Evolutionary conservation across 2,797 vertebrate genomes (phyloP), one percentile per base, ranked within the genome.

Genomic region (Falco cherrug): DNA sequence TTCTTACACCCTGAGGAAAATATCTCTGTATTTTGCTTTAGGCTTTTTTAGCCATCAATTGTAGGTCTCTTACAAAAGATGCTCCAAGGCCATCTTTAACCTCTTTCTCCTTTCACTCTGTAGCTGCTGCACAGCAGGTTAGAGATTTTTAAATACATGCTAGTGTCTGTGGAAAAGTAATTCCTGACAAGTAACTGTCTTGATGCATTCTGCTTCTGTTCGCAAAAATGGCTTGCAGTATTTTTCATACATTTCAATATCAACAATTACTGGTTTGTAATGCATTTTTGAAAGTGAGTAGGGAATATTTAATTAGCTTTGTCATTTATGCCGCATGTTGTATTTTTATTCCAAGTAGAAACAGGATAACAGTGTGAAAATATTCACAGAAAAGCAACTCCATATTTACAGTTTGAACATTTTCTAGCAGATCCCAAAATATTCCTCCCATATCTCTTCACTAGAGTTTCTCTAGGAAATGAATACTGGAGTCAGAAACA

Each of bases 31-130:
- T 94, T 94, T 95, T 95, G 70, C 96, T 97, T 80, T 53, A 89
- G 95, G 90, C 84, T 73, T 87, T 95, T 86, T 94, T 63, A 82
- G 65, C 85, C 77, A 84, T 76, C 94, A 95, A 3, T 83, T 86
- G 75, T 76, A 83, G 25, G 35, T 31, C 73, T 91, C 16, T 86
- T 19, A 76, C 18, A 94, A 82, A 90, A 95, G 91, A 35, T 89
- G 77, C 85, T 96, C 67, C 85, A 91, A 95, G 90, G 87, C 94
- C 76, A 76, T 94, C 89, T 95, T 96, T 96, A 95, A 96, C 95
- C 73, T 86, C 69, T 87, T 84, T 94, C 63, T 96, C 91, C 84
- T 96, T 93, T 94, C 56, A 53, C 59, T 91, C 67, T 86, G 50
- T 54, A 70, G 79, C 65, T 93, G 79, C 76, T 93, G 59, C 85